phyloP scores from a whole-genome alignment of 2,888 invertebrate species.

The Cynaeus angustus region DNA sequence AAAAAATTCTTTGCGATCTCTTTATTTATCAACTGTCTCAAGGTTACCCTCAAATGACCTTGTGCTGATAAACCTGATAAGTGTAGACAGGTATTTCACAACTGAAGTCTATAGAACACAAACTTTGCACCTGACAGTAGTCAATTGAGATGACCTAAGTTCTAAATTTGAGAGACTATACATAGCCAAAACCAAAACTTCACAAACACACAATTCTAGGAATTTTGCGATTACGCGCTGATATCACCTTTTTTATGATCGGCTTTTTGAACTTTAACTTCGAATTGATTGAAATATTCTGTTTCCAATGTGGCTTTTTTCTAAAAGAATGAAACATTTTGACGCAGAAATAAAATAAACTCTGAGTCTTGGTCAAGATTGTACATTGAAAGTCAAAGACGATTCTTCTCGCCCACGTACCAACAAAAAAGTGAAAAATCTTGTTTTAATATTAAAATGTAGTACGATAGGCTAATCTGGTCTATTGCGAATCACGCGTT shows the following conservation, averaged over 20 bases:
- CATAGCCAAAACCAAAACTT: not conserved
- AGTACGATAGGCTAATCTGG: not conserved
- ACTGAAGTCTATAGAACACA: no score
- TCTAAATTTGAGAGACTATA: no score
- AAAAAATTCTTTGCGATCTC: not conserved
- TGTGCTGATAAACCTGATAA: constrained; percentile 6
- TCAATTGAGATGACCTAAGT: no score
- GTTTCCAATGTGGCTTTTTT: not conserved
- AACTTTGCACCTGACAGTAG: no score
- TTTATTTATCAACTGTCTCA: constrained; percentile 25
- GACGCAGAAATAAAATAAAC: not conserved
- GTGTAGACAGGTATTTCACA: not conserved
- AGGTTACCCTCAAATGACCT: constrained; percentile 40
- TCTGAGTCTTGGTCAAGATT: no score
- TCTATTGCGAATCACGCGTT: not conserved
- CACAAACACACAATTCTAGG: constrained; percentile 2
- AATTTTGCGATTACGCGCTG: constrained; percentile 7
- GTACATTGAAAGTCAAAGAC: no score
- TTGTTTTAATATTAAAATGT: no score
- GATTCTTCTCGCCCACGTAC: no score
- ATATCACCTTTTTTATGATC: constrained; percentile 29
- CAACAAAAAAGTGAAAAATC: no score
- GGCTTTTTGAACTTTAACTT: constrained; percentile 24
- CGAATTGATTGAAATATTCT: not conserved
- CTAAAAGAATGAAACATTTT: not conserved